Percentiles rank a stretch among this genome's conserved stretches.
Evolutionary conservation across 2,113 vertebrate species (phyloP).

Genomic region (Gallinago jamesoni): DNA sequence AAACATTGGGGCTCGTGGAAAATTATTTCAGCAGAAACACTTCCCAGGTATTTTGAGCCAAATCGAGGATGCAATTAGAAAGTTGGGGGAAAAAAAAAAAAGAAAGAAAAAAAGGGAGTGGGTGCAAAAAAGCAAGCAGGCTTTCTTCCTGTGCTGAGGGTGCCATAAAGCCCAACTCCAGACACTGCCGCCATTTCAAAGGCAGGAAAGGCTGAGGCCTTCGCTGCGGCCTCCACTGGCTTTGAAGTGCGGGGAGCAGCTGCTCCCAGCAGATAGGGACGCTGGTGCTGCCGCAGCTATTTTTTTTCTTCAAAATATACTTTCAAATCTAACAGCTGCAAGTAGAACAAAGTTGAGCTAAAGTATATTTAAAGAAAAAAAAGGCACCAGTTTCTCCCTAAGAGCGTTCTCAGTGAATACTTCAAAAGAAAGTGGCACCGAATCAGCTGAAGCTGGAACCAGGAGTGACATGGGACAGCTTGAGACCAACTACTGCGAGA

Average conservation of each 20-base stretch:
- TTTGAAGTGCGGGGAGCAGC: conserved; percentile 72
- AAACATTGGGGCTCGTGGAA: background rate
- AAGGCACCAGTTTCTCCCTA: background rate
- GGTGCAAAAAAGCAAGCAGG: conserved; percentile 40
- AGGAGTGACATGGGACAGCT: background rate
- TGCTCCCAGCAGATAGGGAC: conserved; percentile 71
- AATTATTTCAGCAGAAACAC: background rate
- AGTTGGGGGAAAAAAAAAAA: background rate
- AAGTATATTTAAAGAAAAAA: conserved; percentile 58
- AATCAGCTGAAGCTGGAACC: conserved; percentile 41
- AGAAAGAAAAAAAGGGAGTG: background rate
- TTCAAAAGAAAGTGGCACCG: conserved; percentile 48
- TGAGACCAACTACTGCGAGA: background rate
- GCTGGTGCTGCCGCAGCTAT: conserved; percentile 36
- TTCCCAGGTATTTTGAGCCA: background rate
- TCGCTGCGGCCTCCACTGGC: conserved; percentile 58
- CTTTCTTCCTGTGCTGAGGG: conserved; percentile 52
- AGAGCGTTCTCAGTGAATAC: conserved; percentile 46
- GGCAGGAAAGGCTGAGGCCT: conserved; percentile 71
- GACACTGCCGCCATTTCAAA: conserved; percentile 64
- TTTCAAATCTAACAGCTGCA: conserved; percentile 69
- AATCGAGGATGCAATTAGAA: background rate
- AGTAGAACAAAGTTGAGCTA: conserved; percentile 67
- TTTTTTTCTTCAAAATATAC: conserved; percentile 62
- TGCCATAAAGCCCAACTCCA: conserved; percentile 30